A percentile compares a stretch with the other conserved stretches of the same genome.
These are phyloP conservation scores for Ambastaia sidthimunki DNA, from an alignment of 2,797 vertebrate genomes.

Conservation along the genomic window DNA sequence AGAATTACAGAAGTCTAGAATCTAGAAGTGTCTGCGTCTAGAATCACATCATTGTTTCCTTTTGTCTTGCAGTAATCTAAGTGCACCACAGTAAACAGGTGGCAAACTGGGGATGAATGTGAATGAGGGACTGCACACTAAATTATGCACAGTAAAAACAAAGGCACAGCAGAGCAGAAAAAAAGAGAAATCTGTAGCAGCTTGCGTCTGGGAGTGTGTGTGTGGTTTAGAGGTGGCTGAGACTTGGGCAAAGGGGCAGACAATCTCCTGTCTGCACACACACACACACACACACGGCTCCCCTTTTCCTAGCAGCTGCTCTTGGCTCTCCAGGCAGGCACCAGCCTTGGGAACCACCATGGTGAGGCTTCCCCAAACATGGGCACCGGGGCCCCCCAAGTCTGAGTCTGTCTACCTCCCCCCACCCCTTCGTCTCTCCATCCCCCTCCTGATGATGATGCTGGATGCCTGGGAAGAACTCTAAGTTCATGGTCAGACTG, in stretches of 20 bases:
- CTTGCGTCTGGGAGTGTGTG: constrained; percentile 61
- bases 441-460: constrained; percentile 71
- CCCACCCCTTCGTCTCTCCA: constrained; percentile 65
- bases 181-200: constrained; percentile 72
- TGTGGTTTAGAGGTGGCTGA: constrained; percentile 58
- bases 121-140: constrained; percentile 71
- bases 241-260: constrained; percentile 74
- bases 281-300: constrained; percentile 56
- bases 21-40: not conserved
- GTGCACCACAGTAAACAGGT: constrained; percentile 76
- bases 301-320: constrained; percentile 80
- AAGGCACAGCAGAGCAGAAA: constrained; percentile 78
- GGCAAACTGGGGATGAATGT: constrained; percentile 73
- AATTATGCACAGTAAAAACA: constrained; percentile 85
- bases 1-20: not conserved
- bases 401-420: constrained; percentile 70
- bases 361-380: constrained; percentile 69
- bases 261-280: constrained; percentile 72
- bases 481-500: constrained; percentile 84
- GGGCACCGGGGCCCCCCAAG: constrained; percentile 78
- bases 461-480: constrained; percentile 83
- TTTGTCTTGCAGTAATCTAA: constrained; percentile 28
- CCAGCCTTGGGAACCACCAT: constrained; percentile 80
- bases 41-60: constrained; percentile 32
- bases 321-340: constrained; percentile 73